Evolutionary conservation across 2,797 vertebrate genomes (phyloP).

Genomic region (Gymnocypris eckloni): DNA sequence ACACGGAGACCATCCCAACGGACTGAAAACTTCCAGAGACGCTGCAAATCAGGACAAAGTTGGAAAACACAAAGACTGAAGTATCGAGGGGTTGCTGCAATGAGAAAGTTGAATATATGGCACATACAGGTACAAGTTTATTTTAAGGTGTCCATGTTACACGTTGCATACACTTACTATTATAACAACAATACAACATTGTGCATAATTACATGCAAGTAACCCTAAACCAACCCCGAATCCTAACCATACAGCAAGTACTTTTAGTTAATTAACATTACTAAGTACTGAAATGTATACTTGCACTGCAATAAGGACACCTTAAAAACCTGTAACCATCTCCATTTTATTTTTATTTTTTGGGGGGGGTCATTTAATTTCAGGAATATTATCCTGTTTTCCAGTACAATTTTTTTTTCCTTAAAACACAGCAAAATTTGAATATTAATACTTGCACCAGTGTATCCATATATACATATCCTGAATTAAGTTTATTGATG

Average conservation of each 20-base stretch:
- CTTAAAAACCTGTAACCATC: no score
- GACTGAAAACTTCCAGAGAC: slow-evolving; percentile 13
- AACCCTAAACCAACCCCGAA: no score
- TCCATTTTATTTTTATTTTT: no score
- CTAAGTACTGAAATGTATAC: no score
- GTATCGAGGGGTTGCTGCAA: neutral
- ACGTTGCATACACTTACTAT: no score
- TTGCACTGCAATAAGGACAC: no score
- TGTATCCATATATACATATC: neutral
- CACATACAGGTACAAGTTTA: neutral
- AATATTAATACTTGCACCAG: neutral
- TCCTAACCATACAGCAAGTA: no score
- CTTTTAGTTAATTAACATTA: no score
- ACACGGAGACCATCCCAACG: slow-evolving; percentile 12
- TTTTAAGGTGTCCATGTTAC: no score
- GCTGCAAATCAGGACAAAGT: slow-evolving; percentile 22
- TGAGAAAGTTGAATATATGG: neutral
- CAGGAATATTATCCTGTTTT: no score
- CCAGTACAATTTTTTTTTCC: neutral
- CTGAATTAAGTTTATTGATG: neutral
- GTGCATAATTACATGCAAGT: no score
- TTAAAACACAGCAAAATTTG: neutral
- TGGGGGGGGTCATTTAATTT: neutral
- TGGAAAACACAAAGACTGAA: neutral
- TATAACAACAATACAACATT: no score